A percentile compares a stretch with the other conserved stretches of the same genome.
phyloP scores from a whole-genome alignment of 2,888 invertebrate genomes.

The Drosophila kambysellisi region DNA sequence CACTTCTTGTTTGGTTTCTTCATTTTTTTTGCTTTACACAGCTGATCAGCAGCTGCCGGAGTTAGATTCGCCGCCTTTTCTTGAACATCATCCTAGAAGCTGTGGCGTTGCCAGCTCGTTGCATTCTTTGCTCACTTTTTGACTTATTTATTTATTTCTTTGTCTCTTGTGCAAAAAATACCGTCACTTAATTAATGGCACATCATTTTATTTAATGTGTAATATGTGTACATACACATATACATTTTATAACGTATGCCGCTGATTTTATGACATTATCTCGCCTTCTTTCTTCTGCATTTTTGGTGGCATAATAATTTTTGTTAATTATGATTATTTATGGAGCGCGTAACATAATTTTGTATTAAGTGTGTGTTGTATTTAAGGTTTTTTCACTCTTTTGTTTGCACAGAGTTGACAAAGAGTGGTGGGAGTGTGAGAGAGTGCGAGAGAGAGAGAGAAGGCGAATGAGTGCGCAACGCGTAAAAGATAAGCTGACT shows the following conservation, averaged over 20 bases:
- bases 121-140: background rate
- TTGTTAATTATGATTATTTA: constrained; percentile 57
- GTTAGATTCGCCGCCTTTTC: constrained; percentile 19
- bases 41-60: constrained; percentile 59
- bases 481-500: constrained; percentile 50
- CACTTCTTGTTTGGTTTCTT: constrained; percentile 12
- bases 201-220: constrained; percentile 28
- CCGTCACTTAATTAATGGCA: constrained; percentile 10
- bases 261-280: constrained; percentile 17
- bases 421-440: constrained; percentile 25
- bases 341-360: constrained; percentile 53
- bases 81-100: constrained; percentile 17
- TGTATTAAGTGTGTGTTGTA: constrained; percentile 36
- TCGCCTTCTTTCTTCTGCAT: constrained; percentile 7
- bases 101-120: constrained; percentile 51
- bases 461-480: constrained; percentile 42
- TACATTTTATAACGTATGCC: constrained; percentile 13
- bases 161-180: background rate
- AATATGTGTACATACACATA: constrained; percentile 1
- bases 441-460: background rate
- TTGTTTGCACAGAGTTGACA: constrained; percentile 42
- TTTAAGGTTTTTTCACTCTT: constrained; percentile 28
- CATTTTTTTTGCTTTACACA: constrained; percentile 26
- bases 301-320: constrained; percentile 29
- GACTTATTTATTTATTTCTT: constrained; percentile 19